Percentiles rank a stretch among this genome's conserved stretches.
Evolutionary conservation across 2,113 vertebrate genomes (phyloP).

Genomic region (Equus quagga): DNA sequence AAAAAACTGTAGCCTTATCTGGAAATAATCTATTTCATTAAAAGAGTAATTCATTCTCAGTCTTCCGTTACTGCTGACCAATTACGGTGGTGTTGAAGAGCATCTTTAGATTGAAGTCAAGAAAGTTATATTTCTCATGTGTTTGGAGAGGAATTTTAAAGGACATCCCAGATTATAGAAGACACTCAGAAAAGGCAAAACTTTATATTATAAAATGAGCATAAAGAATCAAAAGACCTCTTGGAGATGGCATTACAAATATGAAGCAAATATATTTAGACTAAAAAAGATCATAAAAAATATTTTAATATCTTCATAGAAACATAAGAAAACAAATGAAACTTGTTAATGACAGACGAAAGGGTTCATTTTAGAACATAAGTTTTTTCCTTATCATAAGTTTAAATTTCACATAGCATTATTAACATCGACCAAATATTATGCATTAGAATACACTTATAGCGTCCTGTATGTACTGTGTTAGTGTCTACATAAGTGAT

Average conservation of each 20-base stretch:
- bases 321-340: slow-evolving; percentile 7
- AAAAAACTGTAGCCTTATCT: background rate
- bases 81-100: background rate
- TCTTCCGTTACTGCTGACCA: background rate
- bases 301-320: background rate
- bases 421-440: background rate
- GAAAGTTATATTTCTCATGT: background rate
- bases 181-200: background rate
- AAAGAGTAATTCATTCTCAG: background rate
- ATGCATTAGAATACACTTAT: background rate
- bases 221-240: background rate
- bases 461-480: background rate
- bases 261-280: background rate
- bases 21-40: background rate
- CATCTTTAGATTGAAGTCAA: background rate
- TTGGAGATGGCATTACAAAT: background rate
- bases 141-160: slow-evolving; percentile 1
- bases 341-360: background rate
- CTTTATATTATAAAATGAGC: background rate
- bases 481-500: slow-evolving; percentile 44
- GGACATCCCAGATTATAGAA: background rate
- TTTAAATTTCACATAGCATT: slow-evolving; percentile 48
- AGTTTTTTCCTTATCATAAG: background rate
- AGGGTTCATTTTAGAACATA: background rate
- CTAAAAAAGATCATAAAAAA: background rate